Evolutionary conservation across 2,113 vertebrate genomes (phyloP).

Genomic region (Oxyruncus cristatus): DNA sequence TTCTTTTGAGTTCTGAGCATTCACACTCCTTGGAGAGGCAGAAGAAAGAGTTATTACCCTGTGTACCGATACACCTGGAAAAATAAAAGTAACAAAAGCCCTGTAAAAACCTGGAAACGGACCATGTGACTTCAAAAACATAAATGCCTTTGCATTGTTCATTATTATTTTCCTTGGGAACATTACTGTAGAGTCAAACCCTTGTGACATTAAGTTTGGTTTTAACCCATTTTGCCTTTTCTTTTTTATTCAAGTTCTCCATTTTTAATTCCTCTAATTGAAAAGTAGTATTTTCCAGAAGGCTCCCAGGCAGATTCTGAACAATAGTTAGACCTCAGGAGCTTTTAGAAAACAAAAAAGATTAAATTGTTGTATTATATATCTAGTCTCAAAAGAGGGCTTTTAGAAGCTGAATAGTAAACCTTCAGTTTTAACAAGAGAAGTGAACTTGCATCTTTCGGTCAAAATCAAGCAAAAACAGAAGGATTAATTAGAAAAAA

Average conservation of each 20-base stretch:
- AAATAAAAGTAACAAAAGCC: neutral
- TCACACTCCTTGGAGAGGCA: neutral
- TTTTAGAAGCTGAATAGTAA: neutral
- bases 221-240: neutral
- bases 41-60: neutral
- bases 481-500: neutral
- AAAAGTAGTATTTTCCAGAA: neutral
- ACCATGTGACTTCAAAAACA: neutral
- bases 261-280: neutral
- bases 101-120: neutral
- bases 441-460: neutral
- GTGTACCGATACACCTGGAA: neutral
- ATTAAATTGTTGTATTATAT: neutral
- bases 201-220: accelerated
- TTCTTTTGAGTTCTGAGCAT: neutral
- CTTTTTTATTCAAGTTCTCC: neutral
- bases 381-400: neutral
- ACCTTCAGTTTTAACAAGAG: neutral
- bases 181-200: neutral
- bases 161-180: neutral
- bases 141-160: neutral
- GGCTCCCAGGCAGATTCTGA: neutral
- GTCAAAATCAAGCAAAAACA: neutral
- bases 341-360: neutral
- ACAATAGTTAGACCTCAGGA: neutral